These are phyloP conservation scores for Tipula confusa DNA, from an alignment of 2,888 invertebrate species.

Conservation along the genomic window DNA sequence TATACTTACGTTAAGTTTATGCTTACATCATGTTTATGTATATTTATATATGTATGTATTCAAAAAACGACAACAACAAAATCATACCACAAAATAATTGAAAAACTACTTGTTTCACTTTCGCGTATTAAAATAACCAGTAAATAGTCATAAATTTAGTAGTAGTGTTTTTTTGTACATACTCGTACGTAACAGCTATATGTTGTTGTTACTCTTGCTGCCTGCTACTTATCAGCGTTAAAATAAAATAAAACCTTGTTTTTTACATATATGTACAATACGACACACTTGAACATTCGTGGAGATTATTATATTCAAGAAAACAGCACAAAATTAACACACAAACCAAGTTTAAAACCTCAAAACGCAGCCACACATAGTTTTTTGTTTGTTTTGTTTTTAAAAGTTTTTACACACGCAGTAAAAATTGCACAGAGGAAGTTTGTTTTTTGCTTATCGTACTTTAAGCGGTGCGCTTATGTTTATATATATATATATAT, in stretches of 20 bases:
- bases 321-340: not conserved
- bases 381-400: not conserved
- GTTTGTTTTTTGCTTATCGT: slow-evolving; percentile 3
- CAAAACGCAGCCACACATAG: not conserved
- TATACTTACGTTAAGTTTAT: not conserved
- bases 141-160: slow-evolving; percentile 15
- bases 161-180: not conserved
- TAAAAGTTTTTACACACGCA: not conserved
- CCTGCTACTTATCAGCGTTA: not conserved
- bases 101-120: not conserved
- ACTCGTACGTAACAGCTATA: no score
- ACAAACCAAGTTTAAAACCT: not conserved
- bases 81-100: not conserved
- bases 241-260: not conserved
- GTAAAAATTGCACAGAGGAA: not conserved
- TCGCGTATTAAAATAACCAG: slow-evolving; percentile 3
- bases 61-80: not conserved
- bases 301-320: not conserved
- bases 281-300: not conserved
- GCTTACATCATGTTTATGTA: not conserved
- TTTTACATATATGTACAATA: not conserved
- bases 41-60: not conserved
- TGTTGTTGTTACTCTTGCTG: not conserved
- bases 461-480: not conserved
- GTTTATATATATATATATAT: no score